These are phyloP conservation scores for Halyomorpha halys DNA, from an alignment of 1,140 invertebrate genomes.

Conservation along the genomic window DNA sequence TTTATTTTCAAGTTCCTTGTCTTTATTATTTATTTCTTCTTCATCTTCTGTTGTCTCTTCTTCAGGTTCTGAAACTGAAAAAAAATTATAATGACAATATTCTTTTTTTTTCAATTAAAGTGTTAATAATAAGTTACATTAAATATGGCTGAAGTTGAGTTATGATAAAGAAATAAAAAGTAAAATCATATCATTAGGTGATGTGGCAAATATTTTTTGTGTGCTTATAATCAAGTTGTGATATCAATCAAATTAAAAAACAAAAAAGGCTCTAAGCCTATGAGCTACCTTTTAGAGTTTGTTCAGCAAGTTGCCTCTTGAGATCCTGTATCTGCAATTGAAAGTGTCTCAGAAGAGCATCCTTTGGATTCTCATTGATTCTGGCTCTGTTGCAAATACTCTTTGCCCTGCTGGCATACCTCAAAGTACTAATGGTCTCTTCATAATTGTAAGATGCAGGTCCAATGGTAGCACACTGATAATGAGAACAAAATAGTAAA, in stretches of 20 bases:
- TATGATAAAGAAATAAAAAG: too few relatives aligned
- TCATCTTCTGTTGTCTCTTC: conserved; percentile 25
- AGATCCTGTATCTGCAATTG: conserved; percentile 94
- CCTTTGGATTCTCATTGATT: conserved; percentile 97
- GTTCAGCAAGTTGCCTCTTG: conserved; percentile 60
- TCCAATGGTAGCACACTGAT: conserved; percentile 81
- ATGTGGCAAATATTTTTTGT: too few relatives aligned
- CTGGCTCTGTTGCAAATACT: conserved; percentile 93
- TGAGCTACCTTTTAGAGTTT: conserved; percentile 5
- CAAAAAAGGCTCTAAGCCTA: too few relatives aligned
- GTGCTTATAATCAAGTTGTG: too few relatives aligned
- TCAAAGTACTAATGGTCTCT: conserved; percentile 90
- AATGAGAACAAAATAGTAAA: conserved; percentile 23
- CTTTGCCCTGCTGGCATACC: conserved; percentile 95
- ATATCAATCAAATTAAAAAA: too few relatives aligned
- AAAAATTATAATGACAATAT: too few relatives aligned
- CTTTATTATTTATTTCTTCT: conserved; percentile 41
- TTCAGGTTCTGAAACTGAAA: conserved; percentile 6
- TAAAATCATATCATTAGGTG: too few relatives aligned
- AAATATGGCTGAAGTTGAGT: too few relatives aligned
- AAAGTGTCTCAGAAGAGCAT: conserved; percentile 88
- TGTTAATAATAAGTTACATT: too few relatives aligned
- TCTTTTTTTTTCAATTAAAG: too few relatives aligned
- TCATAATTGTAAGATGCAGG: conserved; percentile 95
- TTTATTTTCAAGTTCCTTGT: conserved; percentile 20